phyloP scores from a whole-genome alignment of 2,797 vertebrate genomes.

The Lerista edwardsae region DNA sequence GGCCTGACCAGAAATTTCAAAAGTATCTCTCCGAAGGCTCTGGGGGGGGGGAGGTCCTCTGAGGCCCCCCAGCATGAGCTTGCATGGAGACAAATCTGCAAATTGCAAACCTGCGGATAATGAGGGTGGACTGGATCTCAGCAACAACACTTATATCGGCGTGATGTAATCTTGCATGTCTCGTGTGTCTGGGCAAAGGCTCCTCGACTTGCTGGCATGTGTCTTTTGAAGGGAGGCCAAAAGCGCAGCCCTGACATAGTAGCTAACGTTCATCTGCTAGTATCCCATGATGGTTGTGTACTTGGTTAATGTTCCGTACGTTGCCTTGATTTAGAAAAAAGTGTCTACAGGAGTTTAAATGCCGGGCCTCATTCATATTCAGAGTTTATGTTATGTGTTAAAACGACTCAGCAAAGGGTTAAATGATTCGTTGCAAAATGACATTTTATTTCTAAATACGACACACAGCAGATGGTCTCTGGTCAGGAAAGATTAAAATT shows the following conservation, averaged over 20 bases:
- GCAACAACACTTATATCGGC: neutral
- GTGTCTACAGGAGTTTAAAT: neutral
- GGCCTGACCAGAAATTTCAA: no score
- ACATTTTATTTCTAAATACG: constrained; percentile 44
- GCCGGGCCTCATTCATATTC: neutral
- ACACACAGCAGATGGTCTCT: constrained; percentile 54
- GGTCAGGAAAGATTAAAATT: constrained; percentile 62
- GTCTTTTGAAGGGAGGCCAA: neutral
- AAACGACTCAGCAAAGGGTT: constrained; percentile 34
- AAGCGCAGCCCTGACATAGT: neutral
- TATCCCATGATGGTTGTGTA: neutral
- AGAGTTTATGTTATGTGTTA: neutral
- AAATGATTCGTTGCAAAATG: constrained; percentile 32
- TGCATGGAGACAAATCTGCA: no score
- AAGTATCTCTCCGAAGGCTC: no score
- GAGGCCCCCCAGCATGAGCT: no score
- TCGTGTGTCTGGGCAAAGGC: neutral
- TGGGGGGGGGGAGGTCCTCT: no score
- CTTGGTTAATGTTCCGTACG: neutral
- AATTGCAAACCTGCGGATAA: no score
- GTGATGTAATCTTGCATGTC: neutral
- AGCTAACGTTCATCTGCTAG: neutral
- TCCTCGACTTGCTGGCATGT: neutral
- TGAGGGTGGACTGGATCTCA: no score
- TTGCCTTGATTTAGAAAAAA: neutral